Evolutionary conservation across 2,888 invertebrate species (phyloP), one percentile per base, ranked within the genome.

Genomic region (Tinea trinotella): DNA sequence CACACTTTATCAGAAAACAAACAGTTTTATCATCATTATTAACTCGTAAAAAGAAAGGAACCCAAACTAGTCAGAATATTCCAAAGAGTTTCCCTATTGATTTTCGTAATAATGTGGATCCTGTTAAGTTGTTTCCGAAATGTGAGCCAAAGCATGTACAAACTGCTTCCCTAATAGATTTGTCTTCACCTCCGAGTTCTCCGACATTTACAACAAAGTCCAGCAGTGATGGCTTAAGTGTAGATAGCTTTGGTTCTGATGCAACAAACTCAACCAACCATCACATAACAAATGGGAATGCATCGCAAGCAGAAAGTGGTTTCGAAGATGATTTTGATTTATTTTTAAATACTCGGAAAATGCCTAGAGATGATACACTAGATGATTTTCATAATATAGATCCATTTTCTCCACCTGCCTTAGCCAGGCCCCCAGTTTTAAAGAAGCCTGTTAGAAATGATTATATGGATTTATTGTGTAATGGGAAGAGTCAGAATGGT

Each of bases 271-370:
- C 85, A 30, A 86, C 84, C 3, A 85, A 81, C 53, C 80, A 82
- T 57, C 71, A 78, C 18, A 75, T 85, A 36, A 87, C 84, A 60
- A 90, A 89, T 63, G 90, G 91, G 12, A 91, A 89, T 65, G 88
- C 89, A 5, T 92, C 92, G 3, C 91, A 92, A 67, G 90, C 91
- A 44, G 93, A 93, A 68, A 92, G 92, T 74, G 92, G 93, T 2
- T 94, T 94, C 68, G 94, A 95, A 72, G 94, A 94, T 78, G 94
- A 94, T 69, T 93, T 93, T 70, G 92, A 93, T 67, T 82, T 90
- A 48, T 90, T 90, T 63, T 82, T 90, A 3, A 77, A 77, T 60
- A 71, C 83, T 58, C 76, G 78, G 63, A 88, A 82, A 63, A 61
- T 72, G 22, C 64, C 67, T 63, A 74, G 78, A 65, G 76, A 79